Conservation (phyloP, 2,888 invertebrate species). For the Hetaerina titia region DNA sequence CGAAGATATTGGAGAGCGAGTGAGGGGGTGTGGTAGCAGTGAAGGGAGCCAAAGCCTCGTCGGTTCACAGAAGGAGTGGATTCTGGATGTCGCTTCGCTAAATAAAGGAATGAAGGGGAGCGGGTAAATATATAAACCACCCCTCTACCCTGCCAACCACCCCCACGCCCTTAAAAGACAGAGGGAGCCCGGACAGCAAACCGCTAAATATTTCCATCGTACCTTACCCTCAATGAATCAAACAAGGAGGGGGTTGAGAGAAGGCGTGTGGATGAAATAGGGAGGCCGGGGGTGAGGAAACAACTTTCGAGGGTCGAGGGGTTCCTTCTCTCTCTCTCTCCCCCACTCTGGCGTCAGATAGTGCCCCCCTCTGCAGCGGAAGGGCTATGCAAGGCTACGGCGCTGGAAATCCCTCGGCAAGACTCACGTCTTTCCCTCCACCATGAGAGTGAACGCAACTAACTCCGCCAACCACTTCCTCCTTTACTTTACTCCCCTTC, state of each 20-base stretch:
- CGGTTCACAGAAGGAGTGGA: neutral
- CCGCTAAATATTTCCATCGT: conserved; percentile 43
- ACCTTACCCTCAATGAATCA: conserved; percentile 39
- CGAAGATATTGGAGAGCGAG: neutral
- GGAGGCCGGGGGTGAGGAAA: neutral
- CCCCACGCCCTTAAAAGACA: neutral
- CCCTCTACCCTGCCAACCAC: neutral
- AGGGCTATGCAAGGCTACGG: no score
- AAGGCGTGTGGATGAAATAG: neutral
- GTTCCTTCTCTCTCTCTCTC: neutral
- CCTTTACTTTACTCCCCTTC: no score
- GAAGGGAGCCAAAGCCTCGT: neutral
- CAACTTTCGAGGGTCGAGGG: neutral
- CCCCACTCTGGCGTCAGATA: no score
- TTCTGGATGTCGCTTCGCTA: neutral
- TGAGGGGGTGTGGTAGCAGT: neutral
- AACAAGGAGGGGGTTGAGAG: neutral
- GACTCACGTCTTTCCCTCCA: no score
- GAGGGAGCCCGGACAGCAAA: conserved; percentile 2
- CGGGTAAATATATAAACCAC: conserved; percentile 48
- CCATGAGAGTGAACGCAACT: no score
- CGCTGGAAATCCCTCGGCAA: no score
- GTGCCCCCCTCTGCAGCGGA: no score
- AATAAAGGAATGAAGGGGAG: neutral
- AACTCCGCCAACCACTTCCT: no score